Percentiles rank a stretch among this genome's conserved stretches.
These are phyloP conservation scores for Xerus inauris DNA, from an alignment of 2,113 vertebrate genomes.

Conservation along the genomic window DNA sequence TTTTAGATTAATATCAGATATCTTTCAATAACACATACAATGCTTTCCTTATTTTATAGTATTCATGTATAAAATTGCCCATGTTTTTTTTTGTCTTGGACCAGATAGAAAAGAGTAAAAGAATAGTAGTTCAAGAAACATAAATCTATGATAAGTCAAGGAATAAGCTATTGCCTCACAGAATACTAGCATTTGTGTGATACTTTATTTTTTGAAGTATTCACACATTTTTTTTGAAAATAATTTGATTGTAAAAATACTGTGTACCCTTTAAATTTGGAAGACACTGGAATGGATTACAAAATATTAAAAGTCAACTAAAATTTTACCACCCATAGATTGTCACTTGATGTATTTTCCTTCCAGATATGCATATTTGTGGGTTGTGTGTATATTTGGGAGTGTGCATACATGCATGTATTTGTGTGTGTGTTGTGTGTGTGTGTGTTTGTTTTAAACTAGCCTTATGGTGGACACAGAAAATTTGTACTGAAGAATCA, in stretches of 20 bases:
- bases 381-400: background rate
- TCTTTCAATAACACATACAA: background rate
- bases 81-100: background rate
- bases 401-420: background rate
- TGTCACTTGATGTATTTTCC: background rate
- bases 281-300: constrained; percentile 4
- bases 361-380: background rate
- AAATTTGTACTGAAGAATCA: background rate
- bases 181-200: background rate
- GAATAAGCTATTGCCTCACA: background rate
- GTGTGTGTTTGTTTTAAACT: background rate
- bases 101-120: background rate
- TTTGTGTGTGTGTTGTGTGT: background rate
- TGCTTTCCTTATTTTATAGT: constrained; percentile 39
- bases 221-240: background rate
- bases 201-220: background rate
- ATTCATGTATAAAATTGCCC: background rate
- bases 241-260: background rate
- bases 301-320: constrained; percentile 9
- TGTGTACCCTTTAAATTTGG: constrained; percentile 19
- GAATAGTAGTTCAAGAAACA: background rate
- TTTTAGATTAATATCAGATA: constrained; percentile 28
- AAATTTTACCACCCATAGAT: background rate
- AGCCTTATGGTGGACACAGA: background rate
- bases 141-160: background rate